Evolutionary conservation across 2,888 invertebrate genomes (phyloP).

Genomic region (Synanthedon myopaeformis): DNA sequence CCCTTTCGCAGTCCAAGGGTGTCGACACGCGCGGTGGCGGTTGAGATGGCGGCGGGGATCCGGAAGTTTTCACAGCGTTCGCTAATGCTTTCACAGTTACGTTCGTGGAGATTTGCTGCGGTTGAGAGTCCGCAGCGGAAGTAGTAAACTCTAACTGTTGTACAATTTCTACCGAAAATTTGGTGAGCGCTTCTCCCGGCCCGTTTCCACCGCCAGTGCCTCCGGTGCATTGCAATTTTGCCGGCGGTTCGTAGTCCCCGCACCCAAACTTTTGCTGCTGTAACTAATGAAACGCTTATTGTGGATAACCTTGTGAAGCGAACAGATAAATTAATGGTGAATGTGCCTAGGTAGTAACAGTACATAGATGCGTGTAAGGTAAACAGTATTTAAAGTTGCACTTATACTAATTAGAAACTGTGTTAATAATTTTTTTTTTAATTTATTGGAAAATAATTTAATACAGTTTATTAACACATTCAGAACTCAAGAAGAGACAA

Average conservation of each 20-base stretch:
- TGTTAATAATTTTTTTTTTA: too few species aligned
- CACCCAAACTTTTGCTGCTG: slow-evolving; percentile 89
- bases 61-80: slow-evolving; percentile 60
- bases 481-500: too few species aligned
- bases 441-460: too few species aligned
- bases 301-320: too few species aligned
- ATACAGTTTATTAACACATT: too few species aligned
- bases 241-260: slow-evolving; percentile 81
- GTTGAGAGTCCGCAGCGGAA: slow-evolving; percentile 86
- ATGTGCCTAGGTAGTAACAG: too few species aligned
- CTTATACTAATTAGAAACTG: too few species aligned
- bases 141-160: slow-evolving; percentile 92
- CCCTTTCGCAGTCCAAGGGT: slow-evolving; percentile 85
- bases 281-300: slow-evolving; percentile 25
- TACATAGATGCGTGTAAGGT: too few species aligned
- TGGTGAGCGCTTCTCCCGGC: slow-evolving; percentile 69
- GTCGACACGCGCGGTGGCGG: slow-evolving; percentile 76
- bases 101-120: slow-evolving; percentile 91
- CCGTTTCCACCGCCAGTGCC: slow-evolving; percentile 41
- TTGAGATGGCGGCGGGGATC: slow-evolving; percentile 52
- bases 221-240: slow-evolving; percentile 73
- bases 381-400: too few species aligned
- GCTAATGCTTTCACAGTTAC: slow-evolving; percentile 84
- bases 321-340: too few species aligned
- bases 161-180: slow-evolving; percentile 93